These are phyloP conservation scores for Digitonthophagus gazella DNA, from an alignment of 2,888 invertebrate species.

Conservation along the genomic window DNA sequence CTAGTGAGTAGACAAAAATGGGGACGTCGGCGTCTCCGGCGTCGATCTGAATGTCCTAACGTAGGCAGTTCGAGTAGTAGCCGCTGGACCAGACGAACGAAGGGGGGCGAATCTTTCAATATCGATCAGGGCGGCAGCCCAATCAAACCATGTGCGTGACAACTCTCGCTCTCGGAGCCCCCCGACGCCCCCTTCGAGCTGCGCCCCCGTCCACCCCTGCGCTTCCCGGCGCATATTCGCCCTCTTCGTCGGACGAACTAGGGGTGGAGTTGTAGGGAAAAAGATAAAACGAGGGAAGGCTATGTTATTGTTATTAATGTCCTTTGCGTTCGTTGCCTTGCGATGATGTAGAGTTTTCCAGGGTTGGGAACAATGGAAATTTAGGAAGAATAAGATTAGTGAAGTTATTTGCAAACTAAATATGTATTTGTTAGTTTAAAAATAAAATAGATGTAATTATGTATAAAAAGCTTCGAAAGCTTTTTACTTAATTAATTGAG, in stretches of 20 bases:
- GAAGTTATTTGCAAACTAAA: too few relatives aligned
- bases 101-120: constrained; percentile 51
- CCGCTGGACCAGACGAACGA: constrained; percentile 44
- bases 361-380: too few relatives aligned
- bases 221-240: not conserved
- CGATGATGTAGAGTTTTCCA: too few relatives aligned
- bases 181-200: constrained; percentile 26
- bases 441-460: too few relatives aligned
- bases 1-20: constrained; percentile 23
- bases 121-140: constrained; percentile 52
- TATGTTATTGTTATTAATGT: constrained; percentile 23
- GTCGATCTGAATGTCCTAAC: constrained; percentile 32
- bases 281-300: not conserved
- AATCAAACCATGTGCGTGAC: constrained; percentile 54
- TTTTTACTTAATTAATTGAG: too few relatives aligned
- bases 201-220: not conserved
- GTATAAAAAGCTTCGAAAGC: too few relatives aligned
- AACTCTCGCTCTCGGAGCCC: constrained; percentile 49
- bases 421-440: too few relatives aligned
- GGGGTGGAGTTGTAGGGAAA: not conserved
- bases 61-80: constrained; percentile 46
- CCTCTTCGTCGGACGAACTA: constrained; percentile 23
- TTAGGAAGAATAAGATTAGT: too few relatives aligned
- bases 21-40: not conserved
- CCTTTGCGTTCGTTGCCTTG: not conserved